A percentile compares a stretch with the other conserved stretches of the same genome.
Conservation (phyloP, 2,797 vertebrate species). For the Sardinella longiceps region DNA sequence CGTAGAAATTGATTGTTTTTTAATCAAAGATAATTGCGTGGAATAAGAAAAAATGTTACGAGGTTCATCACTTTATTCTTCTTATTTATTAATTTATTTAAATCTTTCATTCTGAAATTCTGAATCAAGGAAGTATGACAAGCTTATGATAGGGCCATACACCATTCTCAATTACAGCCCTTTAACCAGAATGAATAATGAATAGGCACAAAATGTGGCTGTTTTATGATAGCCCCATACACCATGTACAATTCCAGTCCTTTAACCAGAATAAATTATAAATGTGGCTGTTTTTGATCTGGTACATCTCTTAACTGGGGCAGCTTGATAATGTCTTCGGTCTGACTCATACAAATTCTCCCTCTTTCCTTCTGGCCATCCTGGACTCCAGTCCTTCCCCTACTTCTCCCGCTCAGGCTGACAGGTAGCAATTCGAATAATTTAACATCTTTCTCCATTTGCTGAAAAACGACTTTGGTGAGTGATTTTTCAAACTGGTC, state of each 20-base stretch:
- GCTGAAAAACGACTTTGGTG: conserved; percentile 49
- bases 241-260: background rate
- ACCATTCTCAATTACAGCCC: too few relatives aligned
- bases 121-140: too few relatives aligned
- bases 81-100: background rate
- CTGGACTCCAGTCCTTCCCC: conserved; percentile 14
- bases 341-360: background rate
- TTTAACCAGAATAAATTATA: background rate
- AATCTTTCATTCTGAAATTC: background rate
- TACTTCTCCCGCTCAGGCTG: conserved; percentile 35
- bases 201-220: too few relatives aligned
- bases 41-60: background rate
- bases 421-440: conserved; percentile 57
- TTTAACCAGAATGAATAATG: too few relatives aligned
- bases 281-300: background rate
- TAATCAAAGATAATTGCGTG: background rate
- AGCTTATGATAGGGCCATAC: too few relatives aligned
- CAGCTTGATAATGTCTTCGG: background rate
- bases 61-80: background rate
- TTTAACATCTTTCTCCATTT: conserved; percentile 57
- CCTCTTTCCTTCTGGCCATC: conserved; percentile 44
- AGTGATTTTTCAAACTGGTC: conserved; percentile 47
- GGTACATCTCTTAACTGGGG: background rate
- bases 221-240: too few relatives aligned
- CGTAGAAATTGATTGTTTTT: too few relatives aligned